Evolutionary conservation across 2,888 invertebrate genomes (phyloP), one percentile per base, ranked within the genome.

Genomic region (Stictocephala bisonia): DNA sequence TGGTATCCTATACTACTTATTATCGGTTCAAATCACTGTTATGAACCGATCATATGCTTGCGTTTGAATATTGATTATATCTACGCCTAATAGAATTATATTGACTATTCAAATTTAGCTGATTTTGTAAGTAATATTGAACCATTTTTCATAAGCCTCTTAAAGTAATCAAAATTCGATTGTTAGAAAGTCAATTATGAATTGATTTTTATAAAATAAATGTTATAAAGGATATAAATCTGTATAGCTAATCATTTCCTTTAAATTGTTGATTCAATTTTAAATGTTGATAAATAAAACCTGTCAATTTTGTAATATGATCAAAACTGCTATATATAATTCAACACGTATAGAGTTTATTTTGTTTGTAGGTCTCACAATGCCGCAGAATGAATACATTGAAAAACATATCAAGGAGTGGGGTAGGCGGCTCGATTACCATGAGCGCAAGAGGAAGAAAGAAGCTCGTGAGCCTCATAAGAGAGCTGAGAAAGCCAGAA

Each of bases 371-470:
- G 27, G 15, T 58, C 1, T 2, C 74, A 88, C 83, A 85, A 96
- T 96, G 97, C 97, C 97, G 83, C 99, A 99, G 89, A 99, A 99
- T 90, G 99, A 99, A 86, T 97, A 99, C 85, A 99, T 99, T 86
- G 99, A 99, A 82, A 91, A 98, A 77, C 97, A 97, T 85, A 92
- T 94, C 83, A 99, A 99, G 85, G 90, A 99, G 40, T 93, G 96
- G 87, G 99, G 99, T 82, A 90, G 96, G 81, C 90, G 99, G 76
- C 90, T 99, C 76, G 99, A 99, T 87, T 95, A 99, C 90, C 96
- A 99, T 85, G 99, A 99, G 84, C 88, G 95, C 75, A 96, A 95
- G 85, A 88, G 99, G 35, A 99, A 99, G 86, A 92, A 92, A 81
- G 96, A 97, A 84, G 98, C 97, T 3, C 92, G 99, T 79, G 92